A percentile compares a stretch with the other conserved stretches of the same genome.
Evolutionary conservation across 2,113 vertebrate species (phyloP).

Genomic region (Pygathrix nemaeus): DNA sequence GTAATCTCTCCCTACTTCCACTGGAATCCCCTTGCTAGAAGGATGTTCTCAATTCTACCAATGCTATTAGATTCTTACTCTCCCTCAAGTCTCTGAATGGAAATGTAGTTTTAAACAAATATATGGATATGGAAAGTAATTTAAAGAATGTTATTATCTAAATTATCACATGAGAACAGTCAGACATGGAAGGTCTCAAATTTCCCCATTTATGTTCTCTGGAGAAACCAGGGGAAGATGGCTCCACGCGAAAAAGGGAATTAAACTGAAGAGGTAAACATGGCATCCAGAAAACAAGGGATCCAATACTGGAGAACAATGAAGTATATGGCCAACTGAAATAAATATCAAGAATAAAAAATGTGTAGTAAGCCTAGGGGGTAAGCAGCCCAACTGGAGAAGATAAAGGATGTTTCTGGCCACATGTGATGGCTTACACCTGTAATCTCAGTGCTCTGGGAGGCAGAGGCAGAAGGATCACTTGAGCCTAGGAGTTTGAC

Average conservation of each 20-base stretch:
- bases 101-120: not conserved
- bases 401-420: not conserved
- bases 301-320: not conserved
- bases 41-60: not conserved
- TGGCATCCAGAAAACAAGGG: constrained; percentile 14
- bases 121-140: not conserved
- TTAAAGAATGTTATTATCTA: not conserved
- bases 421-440: no score
- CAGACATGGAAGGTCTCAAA: not conserved
- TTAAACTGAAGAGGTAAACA: not conserved
- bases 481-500: no score
- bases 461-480: no score
- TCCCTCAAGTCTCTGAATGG: not conserved
- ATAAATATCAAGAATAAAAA: constrained; percentile 32
- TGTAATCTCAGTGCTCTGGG: no score
- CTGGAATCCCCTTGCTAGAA: not conserved
- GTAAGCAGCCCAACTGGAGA: not conserved
- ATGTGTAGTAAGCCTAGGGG: not conserved
- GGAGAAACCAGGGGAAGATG: constrained; percentile 3
- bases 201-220: not conserved
- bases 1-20: not conserved
- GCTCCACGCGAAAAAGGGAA: not conserved
- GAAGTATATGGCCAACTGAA: not conserved
- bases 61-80: not conserved
- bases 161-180: constrained; percentile 14